phyloP scores from a whole-genome alignment of 1,140 invertebrate genomes.

The Mycetomoellerius zeteki region DNA sequence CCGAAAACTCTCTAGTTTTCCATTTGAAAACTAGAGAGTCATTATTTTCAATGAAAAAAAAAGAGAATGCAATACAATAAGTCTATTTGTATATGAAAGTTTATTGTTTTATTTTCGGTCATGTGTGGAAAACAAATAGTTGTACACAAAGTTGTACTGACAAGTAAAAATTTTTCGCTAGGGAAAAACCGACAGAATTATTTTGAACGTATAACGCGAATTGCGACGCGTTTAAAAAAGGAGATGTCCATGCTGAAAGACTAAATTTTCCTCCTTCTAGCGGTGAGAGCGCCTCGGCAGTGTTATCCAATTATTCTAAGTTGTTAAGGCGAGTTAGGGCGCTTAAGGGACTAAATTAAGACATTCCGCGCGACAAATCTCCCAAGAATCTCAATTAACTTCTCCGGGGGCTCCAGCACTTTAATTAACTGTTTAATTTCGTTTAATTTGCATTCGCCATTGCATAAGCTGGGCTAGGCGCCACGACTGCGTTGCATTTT shows the following conservation, averaged over 20 bases:
- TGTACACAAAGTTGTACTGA: not conserved
- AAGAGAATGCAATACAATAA: not conserved
- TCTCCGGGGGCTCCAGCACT: conserved; percentile 77
- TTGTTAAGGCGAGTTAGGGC: conserved; percentile 87
- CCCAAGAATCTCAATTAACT: conserved; percentile 88
- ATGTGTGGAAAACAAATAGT: too few relatives aligned
- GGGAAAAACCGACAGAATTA: conserved; percentile 7
- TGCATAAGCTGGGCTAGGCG: conserved; percentile 75
- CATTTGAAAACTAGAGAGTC: not conserved
- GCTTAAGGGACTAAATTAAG: conserved; percentile 87
- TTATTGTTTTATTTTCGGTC: not conserved
- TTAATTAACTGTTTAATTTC: conserved; percentile 88
- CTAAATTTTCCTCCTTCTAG: conserved; percentile 75
- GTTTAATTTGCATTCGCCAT: conserved; percentile 85
- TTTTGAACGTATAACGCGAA: conserved; percentile 38
- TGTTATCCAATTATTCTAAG: conserved; percentile 87
- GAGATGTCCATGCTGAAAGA: conserved; percentile 48
- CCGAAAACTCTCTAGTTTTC: too few relatives aligned
- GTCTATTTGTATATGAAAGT: not conserved
- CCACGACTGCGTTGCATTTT: conserved; percentile 58
- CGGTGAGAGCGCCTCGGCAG: conserved; percentile 73
- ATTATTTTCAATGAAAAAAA: not conserved
- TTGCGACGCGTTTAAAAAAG: conserved; percentile 56
- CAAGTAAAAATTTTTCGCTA: not conserved
- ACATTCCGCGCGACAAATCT: conserved; percentile 87